Conservation (phyloP, 2,113 vertebrate species). For the Pterocles burchelli region DNA sequence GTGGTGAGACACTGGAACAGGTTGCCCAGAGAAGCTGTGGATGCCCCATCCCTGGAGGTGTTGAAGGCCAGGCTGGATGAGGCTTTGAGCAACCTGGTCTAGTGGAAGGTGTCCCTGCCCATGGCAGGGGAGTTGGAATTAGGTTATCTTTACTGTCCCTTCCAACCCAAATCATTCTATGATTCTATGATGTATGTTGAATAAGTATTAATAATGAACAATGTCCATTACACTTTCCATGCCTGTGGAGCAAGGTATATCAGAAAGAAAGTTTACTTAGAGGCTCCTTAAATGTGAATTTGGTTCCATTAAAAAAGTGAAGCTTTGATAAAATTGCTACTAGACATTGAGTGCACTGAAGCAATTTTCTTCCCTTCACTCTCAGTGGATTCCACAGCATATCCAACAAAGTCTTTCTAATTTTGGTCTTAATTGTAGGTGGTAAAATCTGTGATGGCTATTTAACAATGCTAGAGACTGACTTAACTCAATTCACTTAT, state of each 20-base stretch:
- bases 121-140: no score
- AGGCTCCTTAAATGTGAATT: neutral
- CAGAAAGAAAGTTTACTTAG: neutral
- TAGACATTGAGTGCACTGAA: neutral
- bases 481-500: neutral
- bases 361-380: neutral
- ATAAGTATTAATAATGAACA: neutral
- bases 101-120: no score
- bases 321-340: neutral
- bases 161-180: no score
- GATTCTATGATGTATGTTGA: neutral
- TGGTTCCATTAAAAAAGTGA: neutral
- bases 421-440: neutral
- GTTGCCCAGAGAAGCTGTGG: no score
- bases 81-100: no score
- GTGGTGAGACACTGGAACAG: no score
- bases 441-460: neutral
- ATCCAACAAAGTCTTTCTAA: neutral
- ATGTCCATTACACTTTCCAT: neutral
- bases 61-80: no score
- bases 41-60: no score
- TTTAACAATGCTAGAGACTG: neutral
- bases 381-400: neutral
- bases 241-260: neutral
- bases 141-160: no score